Evolutionary conservation across 1,140 invertebrate genomes (phyloP).

Genomic region (Episyrphus balteatus): DNA sequence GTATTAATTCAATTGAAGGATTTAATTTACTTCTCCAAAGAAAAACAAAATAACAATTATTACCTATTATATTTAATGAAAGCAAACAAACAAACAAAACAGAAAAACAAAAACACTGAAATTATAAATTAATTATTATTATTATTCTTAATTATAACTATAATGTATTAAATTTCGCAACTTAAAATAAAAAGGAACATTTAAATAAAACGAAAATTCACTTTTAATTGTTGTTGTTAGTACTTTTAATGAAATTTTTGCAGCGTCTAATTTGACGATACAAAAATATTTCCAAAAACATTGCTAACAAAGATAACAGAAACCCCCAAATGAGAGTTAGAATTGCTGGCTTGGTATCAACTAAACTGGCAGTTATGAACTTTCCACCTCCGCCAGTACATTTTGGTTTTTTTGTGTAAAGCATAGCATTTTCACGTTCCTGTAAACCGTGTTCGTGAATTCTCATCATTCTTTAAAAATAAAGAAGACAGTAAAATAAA

Average conservation of each 20-base stretch:
- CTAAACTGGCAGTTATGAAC: slow-evolving; percentile 48
- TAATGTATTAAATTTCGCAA: neutral
- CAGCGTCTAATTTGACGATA: too few species aligned
- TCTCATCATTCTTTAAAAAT: slow-evolving; percentile 39
- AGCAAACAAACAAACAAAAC: too few species aligned
- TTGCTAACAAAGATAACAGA: neutral
- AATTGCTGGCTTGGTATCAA: slow-evolving; percentile 42
- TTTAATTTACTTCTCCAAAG: too few species aligned
- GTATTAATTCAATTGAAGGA: too few species aligned
- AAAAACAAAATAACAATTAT: too few species aligned
- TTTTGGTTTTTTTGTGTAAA: slow-evolving; percentile 48
- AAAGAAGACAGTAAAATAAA: neutral
- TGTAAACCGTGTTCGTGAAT: slow-evolving; percentile 50
- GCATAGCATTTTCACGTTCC: slow-evolving; percentile 39
- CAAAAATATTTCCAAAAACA: neutral
- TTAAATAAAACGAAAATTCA: neutral
- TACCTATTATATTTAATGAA: too few species aligned
- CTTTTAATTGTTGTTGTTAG: neutral
- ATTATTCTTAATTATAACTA: too few species aligned
- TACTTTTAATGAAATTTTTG: too few species aligned
- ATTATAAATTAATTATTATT: too few species aligned
- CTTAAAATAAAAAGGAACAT: neutral
- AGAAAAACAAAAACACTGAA: too few species aligned
- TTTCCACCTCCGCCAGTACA: slow-evolving; percentile 40
- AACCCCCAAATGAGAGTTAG: slow-evolving; percentile 38